Conservation (phyloP, 2,888 invertebrate genomes). For the Drosophila melanosoma region DNA sequence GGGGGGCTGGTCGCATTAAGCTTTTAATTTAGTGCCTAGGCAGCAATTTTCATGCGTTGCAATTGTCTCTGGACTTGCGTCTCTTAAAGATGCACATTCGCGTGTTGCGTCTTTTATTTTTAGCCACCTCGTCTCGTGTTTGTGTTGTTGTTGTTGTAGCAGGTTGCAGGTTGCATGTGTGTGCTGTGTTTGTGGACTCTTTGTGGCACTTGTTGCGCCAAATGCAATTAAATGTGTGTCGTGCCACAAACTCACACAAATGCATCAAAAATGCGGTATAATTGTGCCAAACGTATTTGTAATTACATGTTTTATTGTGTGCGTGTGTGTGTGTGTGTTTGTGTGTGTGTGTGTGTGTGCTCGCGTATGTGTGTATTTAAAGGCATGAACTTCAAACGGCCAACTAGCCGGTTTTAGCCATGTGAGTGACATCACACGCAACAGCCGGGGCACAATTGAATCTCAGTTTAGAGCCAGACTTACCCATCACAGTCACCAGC, state of each 20-base stretch:
- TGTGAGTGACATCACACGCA: conserved; percentile 75
- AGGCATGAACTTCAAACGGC: conserved; percentile 70
- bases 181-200: conserved; percentile 15
- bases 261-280: conserved; percentile 74
- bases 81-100: conserved; percentile 30
- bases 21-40: conserved; percentile 68
- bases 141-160: conserved; percentile 1
- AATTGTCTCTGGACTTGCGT: conserved; percentile 37
- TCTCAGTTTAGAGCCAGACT: conserved; percentile 16
- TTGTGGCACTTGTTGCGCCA: conserved; percentile 69
- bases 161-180: conserved; percentile 20
- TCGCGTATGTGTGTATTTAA: conserved; percentile 37
- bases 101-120: conserved; percentile 51
- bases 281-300: conserved; percentile 82
- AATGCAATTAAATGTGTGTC: conserved; percentile 80
- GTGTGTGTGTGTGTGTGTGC: conserved; percentile 9
- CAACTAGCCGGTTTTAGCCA: conserved; percentile 61
- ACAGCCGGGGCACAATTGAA: conserved; percentile 41
- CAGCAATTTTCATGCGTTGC: conserved; percentile 66
- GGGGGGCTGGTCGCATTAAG: conserved; percentile 65
- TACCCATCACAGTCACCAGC: conserved; percentile 3
- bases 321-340: conserved; percentile 9
- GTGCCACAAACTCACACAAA: conserved; percentile 12
- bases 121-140: conserved; percentile 2
- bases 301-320: conserved; percentile 54